phyloP scores from a whole-genome alignment of 2,797 vertebrate genomes.

The Tangara arthus region DNA sequence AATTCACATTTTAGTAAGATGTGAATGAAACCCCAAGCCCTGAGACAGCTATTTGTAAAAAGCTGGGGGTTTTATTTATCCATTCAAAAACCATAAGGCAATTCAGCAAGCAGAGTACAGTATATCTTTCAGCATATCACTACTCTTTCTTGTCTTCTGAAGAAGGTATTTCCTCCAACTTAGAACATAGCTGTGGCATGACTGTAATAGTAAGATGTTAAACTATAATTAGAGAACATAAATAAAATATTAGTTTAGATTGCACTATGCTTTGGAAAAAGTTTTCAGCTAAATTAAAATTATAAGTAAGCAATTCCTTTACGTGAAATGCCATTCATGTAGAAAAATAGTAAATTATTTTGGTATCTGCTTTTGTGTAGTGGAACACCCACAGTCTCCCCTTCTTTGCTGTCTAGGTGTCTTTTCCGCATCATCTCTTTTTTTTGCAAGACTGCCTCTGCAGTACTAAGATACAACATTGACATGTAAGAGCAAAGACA shows the following conservation, averaged over 20 bases:
- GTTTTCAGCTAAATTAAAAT: neutral
- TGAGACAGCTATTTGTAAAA: neutral
- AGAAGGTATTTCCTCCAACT: neutral
- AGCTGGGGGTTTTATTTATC: neutral
- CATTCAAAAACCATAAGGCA: neutral
- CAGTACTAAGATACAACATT: conserved; percentile 76
- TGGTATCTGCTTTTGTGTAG: conserved; percentile 67
- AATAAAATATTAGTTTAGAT: neutral
- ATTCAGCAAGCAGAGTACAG: neutral
- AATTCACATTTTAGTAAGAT: neutral
- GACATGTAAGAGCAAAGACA: neutral
- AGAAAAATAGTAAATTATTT: neutral
- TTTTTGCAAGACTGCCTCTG: conserved; percentile 90
- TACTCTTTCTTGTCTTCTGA: neutral
- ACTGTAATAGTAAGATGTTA: neutral
- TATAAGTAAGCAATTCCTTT: neutral
- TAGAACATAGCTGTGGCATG: rapidly evolving
- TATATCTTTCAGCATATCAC: neutral
- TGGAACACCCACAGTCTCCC: conserved; percentile 64
- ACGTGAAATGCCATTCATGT: neutral
- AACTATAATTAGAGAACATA: neutral
- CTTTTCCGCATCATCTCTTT: conserved; percentile 87
- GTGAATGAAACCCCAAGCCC: neutral
- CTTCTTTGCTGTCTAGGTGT: conserved; percentile 78
- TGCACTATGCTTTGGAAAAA: neutral